A percentile compares a stretch with the other conserved stretches of the same genome.
phyloP scores from a whole-genome alignment of 64 coral and sea anemone genomes.

The Porites lutea region DNA sequence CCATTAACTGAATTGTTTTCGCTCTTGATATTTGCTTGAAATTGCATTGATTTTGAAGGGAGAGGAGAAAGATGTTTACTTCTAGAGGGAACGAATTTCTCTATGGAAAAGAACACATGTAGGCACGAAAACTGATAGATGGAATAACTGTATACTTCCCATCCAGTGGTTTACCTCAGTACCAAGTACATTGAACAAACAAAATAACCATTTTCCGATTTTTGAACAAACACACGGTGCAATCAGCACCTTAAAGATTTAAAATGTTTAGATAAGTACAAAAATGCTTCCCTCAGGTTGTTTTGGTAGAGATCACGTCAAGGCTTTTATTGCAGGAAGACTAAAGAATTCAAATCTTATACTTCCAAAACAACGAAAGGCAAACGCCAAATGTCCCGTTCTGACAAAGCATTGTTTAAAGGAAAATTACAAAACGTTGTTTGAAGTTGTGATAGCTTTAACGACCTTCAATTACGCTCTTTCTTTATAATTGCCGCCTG shows the following conservation, averaged over 20 bases:
- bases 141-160: too few species aligned
- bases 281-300: background rate
- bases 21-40: background rate
- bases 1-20: background rate
- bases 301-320: slow-evolving; percentile 9
- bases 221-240: slow-evolving; percentile 2
- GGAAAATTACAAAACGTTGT: slow-evolving; percentile 16
- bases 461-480: slow-evolving; percentile 15
- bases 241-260: background rate
- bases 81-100: background rate
- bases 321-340: background rate
- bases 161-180: background rate
- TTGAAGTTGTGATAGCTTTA: slow-evolving; percentile 37
- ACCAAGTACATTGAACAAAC: background rate
- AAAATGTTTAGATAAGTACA: slow-evolving; percentile 17
- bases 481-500: slow-evolving; percentile 27
- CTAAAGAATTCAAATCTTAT: slow-evolving; percentile 27
- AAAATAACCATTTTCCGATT: slow-evolving; percentile 44
- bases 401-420: slow-evolving; percentile 38
- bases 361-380: background rate
- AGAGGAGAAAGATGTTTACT: background rate
- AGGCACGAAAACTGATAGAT: background rate
- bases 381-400: background rate
- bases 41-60: background rate
- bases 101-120: background rate